Base-by-base conservation (phyloP, 2,797 vertebrate genomes). In the Catamblyrhynchus diadema region DNA sequence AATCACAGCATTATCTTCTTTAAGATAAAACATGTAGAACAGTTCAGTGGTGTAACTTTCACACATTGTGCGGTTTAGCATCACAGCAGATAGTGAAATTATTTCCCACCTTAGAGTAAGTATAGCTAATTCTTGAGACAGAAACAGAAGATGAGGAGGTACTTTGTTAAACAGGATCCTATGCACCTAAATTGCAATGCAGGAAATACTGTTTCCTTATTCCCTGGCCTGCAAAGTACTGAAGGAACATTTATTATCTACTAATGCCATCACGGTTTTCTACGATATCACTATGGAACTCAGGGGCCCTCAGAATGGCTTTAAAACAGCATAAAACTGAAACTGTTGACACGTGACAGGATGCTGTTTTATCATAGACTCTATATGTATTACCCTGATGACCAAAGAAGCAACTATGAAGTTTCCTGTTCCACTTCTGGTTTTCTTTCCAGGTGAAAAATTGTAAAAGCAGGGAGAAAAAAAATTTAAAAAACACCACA, bases 161-260 rank as follows among this genome's bases (percentile, higher is more conserved):
- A 37, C 14, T 19, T 17, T 84, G 48, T 47, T 86, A 59, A 60
- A 69, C 8, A 83, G 51, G 42, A 56, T 70, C 50, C 51, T 50
- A n/a, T 5, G 24, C 12, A 53, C 39, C 37, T 53, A 60, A 84
- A 33, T 44, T 82, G 57, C 57, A 90, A 33, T 14, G 60, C n/a
- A 78, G 35, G 27, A 81, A 75, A 84, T 30, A 28, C 30, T 5
- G 10, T 56, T 61, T 74, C 28, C 33, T 73, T 51, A 50, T 61
- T 83, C 30, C 53, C 16, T 24, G 27, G 33, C 30, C 35, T 85
- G 33, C 15, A 78, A 88, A 64, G 32, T 54, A 59, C n/a, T 79
- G 30, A 86, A 87, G 25, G 88, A 94, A 93, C 30, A 59, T 70
- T 78, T 39, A 81, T 10, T 18, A 78, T 32, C 23, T 60, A 47